Evolutionary conservation across 2,113 vertebrate genomes (phyloP).

Genomic region (Pteruthius melanotis): DNA sequence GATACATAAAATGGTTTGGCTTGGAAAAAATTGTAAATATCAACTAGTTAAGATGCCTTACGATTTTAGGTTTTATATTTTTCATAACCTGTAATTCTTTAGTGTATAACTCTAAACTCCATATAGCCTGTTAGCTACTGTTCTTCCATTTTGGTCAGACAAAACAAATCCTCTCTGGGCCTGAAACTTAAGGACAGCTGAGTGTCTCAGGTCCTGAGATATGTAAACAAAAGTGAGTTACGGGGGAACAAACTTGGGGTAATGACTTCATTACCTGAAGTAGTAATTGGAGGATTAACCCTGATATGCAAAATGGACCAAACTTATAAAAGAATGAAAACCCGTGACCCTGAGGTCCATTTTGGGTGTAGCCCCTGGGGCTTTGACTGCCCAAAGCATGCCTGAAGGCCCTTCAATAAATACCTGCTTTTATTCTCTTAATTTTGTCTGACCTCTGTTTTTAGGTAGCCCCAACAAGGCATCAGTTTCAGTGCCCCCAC

Average conservation of each 20-base stretch:
- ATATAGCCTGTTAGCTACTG: neutral
- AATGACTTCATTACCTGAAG: neutral
- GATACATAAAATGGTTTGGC: neutral
- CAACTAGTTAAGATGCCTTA: neutral
- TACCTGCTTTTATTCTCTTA: neutral
- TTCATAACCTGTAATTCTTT: neutral
- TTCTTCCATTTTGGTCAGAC: neutral
- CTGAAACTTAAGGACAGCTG: neutral
- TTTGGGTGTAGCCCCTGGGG: neutral
- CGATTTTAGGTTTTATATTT: neutral
- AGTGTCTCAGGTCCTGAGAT: neutral
- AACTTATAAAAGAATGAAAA: neutral
- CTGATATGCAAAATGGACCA: neutral
- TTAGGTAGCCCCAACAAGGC: neutral
- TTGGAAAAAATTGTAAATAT: neutral
- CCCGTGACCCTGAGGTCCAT: fast-evolving
- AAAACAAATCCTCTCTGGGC: neutral
- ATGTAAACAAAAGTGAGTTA: neutral
- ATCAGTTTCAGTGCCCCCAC: neutral
- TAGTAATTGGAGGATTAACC: neutral
- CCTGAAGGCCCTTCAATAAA: neutral
- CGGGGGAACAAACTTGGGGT: neutral
- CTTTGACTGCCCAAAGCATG: neutral
- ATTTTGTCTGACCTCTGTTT: neutral
- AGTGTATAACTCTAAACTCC: neutral